Conservation (phyloP, 1,140 invertebrate genomes). For the Pogonognathellus flavescens region DNA sequence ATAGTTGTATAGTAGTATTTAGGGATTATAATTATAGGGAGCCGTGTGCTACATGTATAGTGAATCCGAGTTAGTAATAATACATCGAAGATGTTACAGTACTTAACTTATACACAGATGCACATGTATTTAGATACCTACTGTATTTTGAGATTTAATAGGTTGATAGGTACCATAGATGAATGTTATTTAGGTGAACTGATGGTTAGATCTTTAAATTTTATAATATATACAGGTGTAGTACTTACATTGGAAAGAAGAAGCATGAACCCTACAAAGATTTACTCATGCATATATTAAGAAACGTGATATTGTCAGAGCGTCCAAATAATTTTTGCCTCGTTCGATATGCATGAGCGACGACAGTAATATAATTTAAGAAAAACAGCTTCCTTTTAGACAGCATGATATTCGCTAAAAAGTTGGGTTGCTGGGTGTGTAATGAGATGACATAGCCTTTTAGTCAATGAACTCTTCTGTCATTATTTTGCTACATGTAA, state of each 20-base stretch:
- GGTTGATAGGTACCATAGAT: background rate
- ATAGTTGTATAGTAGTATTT: too few species aligned
- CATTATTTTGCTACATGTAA: too few species aligned
- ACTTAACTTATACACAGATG: too few species aligned
- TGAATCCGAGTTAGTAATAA: too few species aligned
- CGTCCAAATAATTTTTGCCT: slow-evolving; percentile 54
- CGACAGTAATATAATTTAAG: slow-evolving; percentile 38
- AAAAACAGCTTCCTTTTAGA: slow-evolving; percentile 31
- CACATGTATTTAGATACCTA: too few species aligned
- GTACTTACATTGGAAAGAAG: slow-evolving; percentile 1
- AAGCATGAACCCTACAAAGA: slow-evolving; percentile 19
- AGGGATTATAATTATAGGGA: too few species aligned
- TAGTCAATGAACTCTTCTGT: slow-evolving; percentile 29
- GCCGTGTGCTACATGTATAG: too few species aligned
- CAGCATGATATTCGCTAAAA: slow-evolving; percentile 13
- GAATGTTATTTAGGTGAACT: too few species aligned
- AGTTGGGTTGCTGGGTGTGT: slow-evolving; percentile 25
- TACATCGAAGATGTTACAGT: too few species aligned
- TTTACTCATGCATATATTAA: slow-evolving; percentile 57
- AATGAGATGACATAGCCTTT: slow-evolving; percentile 17
- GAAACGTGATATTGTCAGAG: slow-evolving; percentile 55
- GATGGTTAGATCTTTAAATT: too few species aligned
- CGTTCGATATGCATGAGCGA: slow-evolving; percentile 55
- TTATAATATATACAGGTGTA: too few species aligned
- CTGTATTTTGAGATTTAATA: background rate